These are phyloP conservation scores for Ranitomeya variabilis DNA, from an alignment of 2,113 vertebrate genomes.

Conservation along the genomic window DNA sequence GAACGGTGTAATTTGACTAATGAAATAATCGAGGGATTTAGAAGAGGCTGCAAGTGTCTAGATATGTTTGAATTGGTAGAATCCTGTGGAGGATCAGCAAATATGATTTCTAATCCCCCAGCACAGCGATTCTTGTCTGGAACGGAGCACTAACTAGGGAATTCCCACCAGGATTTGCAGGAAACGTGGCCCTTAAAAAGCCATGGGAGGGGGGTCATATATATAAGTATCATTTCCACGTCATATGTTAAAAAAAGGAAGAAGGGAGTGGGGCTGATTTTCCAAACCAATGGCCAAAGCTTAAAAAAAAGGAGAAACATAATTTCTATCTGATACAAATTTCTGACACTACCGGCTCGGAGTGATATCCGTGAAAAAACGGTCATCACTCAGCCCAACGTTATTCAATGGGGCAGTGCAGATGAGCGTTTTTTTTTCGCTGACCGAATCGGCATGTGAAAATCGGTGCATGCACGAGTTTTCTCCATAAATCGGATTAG, in stretches of 20 bases:
- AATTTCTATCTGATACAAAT: background rate
- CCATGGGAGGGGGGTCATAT: background rate
- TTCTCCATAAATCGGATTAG: too few species aligned
- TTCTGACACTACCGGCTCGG: background rate
- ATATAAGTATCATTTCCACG: conserved; percentile 2
- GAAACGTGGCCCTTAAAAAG: conserved; percentile 61
- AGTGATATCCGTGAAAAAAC: too few species aligned
- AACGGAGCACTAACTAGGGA: conserved; percentile 74
- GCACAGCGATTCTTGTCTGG: conserved; percentile 73
- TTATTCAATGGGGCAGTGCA: too few species aligned
- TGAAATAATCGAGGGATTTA: conserved; percentile 47
- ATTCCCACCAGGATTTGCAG: conserved; percentile 65
- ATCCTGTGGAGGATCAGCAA: conserved; percentile 69
- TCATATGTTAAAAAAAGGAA: conserved; percentile 62
- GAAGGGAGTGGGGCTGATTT: background rate
- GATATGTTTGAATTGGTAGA: conserved; percentile 65
- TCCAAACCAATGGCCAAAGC: background rate
- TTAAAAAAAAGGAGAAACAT: background rate
- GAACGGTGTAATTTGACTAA: conserved; percentile 58
- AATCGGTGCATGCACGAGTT: too few species aligned
- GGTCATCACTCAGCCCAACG: too few species aligned
- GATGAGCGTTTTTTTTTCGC: too few species aligned
- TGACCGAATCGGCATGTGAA: too few species aligned
- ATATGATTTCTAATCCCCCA: conserved; percentile 75
- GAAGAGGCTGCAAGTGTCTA: conserved; percentile 61